Percentiles rank a stretch among this genome's conserved stretches.
These are phyloP conservation scores for Aphelinus certus DNA, from an alignment of 1,140 invertebrate species.

Conservation along the genomic window DNA sequence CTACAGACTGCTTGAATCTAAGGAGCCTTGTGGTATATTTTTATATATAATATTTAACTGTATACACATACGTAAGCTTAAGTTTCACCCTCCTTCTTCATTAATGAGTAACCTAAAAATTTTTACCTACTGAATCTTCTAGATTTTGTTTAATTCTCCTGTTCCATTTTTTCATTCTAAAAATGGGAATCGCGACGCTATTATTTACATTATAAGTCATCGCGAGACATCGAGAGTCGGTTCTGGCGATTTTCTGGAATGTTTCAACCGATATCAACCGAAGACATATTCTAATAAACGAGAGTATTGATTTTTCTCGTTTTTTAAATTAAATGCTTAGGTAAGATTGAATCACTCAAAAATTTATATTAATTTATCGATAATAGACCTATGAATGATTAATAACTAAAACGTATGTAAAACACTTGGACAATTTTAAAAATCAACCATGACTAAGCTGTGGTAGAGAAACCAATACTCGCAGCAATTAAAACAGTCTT, in stretches of 20 bases:
- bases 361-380: no score
- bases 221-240: slow-evolving; percentile 12
- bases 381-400: no score
- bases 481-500: no score
- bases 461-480: no score
- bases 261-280: background rate
- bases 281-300: no score
- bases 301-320: no score
- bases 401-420: no score
- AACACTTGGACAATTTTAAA: no score
- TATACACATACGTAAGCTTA: slow-evolving; percentile 39
- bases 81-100: slow-evolving; percentile 4
- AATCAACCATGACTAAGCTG: no score
- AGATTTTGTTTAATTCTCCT: background rate
- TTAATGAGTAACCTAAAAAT: slow-evolving; percentile 38
- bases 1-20: background rate
- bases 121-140: slow-evolving; percentile 30
- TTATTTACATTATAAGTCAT: slow-evolving; percentile 34
- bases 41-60: slow-evolving; percentile 41
- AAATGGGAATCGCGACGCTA: slow-evolving; percentile 26
- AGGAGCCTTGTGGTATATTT: slow-evolving; percentile 9
- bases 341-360: no score
- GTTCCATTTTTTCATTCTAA: slow-evolving; percentile 5
- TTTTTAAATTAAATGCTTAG: no score
- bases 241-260: background rate